These are phyloP conservation scores for Carassius carassius DNA, from an alignment of 2,113 vertebrate species.

Conservation along the genomic window DNA sequence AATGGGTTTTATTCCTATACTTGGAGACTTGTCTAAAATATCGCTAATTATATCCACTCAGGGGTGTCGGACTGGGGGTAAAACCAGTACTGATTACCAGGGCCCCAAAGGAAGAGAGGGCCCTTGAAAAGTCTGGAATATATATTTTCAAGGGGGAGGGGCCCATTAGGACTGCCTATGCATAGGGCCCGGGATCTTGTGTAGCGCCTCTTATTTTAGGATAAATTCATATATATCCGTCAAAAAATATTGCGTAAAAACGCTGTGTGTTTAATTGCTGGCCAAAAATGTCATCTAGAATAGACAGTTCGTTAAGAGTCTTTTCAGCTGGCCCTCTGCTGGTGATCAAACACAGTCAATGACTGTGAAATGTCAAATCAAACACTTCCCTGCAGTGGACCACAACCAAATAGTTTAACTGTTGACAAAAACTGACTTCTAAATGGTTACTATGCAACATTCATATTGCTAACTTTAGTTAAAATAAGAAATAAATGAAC, in stretches of 20 bases:
- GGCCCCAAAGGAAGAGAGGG: too few species aligned
- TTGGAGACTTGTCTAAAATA: background rate
- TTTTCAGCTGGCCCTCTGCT: conserved; percentile 16
- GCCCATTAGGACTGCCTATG: too few species aligned
- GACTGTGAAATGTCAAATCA: background rate
- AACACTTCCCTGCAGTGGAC: background rate
- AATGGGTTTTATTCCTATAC: background rate
- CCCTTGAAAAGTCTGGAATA: too few species aligned
- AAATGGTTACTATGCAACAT: too few species aligned
- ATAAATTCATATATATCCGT: background rate
- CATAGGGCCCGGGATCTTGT: too few species aligned
- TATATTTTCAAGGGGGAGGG: too few species aligned
- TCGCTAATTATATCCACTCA: background rate
- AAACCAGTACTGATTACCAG: too few species aligned
- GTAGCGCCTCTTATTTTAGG: background rate
- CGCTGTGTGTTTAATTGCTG: too few species aligned
- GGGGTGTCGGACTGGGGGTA: too few species aligned
- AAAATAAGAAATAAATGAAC: too few species aligned
- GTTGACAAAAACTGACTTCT: background rate
- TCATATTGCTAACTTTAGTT: background rate
- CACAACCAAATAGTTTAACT: background rate
- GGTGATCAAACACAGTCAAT: background rate
- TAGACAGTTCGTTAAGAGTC: background rate
- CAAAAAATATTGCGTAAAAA: too few species aligned
- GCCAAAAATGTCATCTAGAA: background rate